These are phyloP conservation scores for Plemyria rubiginata DNA, from an alignment of 2,888 invertebrate genomes.

Conservation along the genomic window DNA sequence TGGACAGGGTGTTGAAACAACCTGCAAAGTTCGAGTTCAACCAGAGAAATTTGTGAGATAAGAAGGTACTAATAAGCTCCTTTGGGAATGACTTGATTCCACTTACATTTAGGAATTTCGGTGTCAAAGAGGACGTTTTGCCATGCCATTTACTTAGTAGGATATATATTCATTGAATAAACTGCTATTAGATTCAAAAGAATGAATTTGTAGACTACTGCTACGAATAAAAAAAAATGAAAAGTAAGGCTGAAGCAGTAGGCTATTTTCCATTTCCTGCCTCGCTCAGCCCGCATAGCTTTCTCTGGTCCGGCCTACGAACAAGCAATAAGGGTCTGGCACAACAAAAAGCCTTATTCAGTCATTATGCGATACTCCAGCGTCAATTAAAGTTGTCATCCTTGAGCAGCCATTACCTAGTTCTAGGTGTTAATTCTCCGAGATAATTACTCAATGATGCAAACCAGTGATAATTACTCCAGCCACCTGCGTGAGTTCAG, in stretches of 20 bases:
- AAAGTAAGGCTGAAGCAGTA: no score
- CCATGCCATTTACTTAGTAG: no score
- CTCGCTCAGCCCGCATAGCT: no score
- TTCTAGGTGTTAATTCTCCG: constrained; percentile 24
- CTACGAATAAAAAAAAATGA: no score
- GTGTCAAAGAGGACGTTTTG: no score
- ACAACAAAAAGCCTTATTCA: no score
- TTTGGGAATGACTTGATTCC: background rate
- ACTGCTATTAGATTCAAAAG: no score
- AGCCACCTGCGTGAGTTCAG: constrained; percentile 20
- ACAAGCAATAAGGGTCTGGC: no score
- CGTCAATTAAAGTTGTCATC: constrained; percentile 25
- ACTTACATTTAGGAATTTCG: background rate
- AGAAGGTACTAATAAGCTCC: background rate
- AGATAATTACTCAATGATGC: constrained; percentile 31
- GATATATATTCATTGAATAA: no score
- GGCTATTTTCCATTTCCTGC: no score
- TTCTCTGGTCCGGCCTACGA: no score
- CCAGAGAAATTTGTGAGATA: background rate
- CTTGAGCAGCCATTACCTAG: constrained; percentile 25
- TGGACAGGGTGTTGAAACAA: constrained; percentile 5
- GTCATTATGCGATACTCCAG: constrained; percentile 10
- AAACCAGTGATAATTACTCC: constrained; percentile 15
- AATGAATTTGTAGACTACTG: no score
- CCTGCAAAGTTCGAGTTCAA: background rate